phyloP scores from a whole-genome alignment of 2,797 vertebrate genomes.

The Vultur gryphus region DNA sequence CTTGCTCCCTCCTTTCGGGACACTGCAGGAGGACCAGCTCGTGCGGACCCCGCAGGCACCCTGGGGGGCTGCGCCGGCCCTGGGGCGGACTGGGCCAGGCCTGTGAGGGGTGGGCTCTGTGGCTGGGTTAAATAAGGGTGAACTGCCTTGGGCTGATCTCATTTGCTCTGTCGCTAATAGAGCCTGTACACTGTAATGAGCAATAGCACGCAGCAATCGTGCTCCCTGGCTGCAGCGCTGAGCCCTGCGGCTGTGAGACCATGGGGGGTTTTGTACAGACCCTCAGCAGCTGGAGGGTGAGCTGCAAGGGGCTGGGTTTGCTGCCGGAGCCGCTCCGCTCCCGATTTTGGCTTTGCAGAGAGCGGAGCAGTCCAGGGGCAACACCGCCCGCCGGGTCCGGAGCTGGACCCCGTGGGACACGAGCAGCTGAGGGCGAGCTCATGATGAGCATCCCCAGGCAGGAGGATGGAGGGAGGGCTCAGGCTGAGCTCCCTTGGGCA shows the following conservation, averaged over 20 bases:
- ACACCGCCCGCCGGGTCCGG: accelerated
- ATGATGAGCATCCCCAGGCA: background rate
- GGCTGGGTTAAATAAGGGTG: background rate
- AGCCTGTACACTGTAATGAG: background rate
- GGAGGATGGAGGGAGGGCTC: background rate
- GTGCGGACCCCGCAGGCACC: background rate
- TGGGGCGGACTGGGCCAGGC: background rate
- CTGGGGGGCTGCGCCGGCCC: background rate
- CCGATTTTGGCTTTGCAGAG: background rate
- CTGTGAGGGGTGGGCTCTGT: background rate
- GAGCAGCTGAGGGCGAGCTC: background rate
- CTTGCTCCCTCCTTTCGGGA: background rate
- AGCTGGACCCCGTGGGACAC: background rate
- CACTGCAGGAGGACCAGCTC: background rate
- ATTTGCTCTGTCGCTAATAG: accelerated
- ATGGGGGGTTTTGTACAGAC: accelerated
- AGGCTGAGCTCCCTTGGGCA: background rate
- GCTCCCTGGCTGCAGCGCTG: background rate
- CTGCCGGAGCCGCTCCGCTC: background rate
- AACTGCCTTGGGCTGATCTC: accelerated
- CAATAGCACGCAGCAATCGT: background rate
- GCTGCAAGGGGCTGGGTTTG: background rate
- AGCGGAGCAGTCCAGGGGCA: accelerated
- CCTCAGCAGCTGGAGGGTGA: background rate
- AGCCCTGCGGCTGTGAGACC: background rate